A percentile compares a stretch with the other conserved stretches of the same genome.
These are phyloP conservation scores for Prorops nasuta DNA, from an alignment of 1,140 invertebrate species.

Conservation along the genomic window DNA sequence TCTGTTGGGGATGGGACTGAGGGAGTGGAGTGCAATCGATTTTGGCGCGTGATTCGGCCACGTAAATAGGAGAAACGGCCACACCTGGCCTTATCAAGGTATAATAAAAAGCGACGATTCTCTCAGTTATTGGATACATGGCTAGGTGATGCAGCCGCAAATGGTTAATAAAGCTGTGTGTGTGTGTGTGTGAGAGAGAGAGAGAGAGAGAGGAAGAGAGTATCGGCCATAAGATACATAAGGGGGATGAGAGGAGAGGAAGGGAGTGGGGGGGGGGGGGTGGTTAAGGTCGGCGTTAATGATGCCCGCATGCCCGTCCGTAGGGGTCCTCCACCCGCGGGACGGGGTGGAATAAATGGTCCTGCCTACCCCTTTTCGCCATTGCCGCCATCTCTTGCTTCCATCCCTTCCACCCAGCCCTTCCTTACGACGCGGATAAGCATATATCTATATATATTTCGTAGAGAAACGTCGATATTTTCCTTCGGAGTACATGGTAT, in stretches of 20 bases:
- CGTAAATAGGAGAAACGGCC: conserved; percentile 28
- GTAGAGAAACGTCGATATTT: too few species aligned
- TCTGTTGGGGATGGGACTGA: too few species aligned
- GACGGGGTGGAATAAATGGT: conserved; percentile 38
- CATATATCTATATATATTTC: conserved; percentile 1
- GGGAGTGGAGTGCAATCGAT: conserved; percentile 19
- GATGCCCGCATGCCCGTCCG: conserved; percentile 40
- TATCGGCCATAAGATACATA: conserved; percentile 37
- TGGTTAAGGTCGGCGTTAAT: conserved; percentile 48
- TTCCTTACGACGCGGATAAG: not conserved
- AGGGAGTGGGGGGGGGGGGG: conserved; percentile 8
- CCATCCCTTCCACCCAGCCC: not conserved
- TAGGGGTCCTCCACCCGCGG: conserved; percentile 16
- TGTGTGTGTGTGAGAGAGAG: too few species aligned
- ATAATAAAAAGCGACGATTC: conserved; percentile 27
- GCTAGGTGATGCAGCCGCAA: conserved; percentile 22
- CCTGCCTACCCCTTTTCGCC: too few species aligned
- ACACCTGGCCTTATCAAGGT: conserved; percentile 25
- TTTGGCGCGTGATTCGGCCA: conserved; percentile 19
- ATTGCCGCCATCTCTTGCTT: not conserved
- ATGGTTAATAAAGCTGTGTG: conserved; percentile 48
- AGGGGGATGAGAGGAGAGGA: conserved; percentile 2
- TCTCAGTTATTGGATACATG: conserved; percentile 29
- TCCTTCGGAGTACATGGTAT: too few species aligned
- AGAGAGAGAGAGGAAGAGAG: conserved; percentile 27